phyloP scores from a whole-genome alignment of 2,113 vertebrate species.

The Sturnira hondurensis region DNA sequence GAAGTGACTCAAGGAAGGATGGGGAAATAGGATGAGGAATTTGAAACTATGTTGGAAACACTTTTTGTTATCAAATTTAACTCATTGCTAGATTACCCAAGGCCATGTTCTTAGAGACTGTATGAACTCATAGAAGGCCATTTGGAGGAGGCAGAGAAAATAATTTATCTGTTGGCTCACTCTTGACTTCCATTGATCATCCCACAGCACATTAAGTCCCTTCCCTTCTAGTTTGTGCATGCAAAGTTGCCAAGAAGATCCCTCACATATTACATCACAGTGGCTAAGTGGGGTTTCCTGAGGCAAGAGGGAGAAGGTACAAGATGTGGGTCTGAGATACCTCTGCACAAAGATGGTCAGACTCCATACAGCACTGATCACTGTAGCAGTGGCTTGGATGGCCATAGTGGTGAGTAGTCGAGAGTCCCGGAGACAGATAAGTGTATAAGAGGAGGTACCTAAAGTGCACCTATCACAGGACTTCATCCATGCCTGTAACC shows the following conservation, averaged over 20 bases:
- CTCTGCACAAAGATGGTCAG: not conserved
- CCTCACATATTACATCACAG: not conserved
- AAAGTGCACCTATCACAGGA: fast-evolving
- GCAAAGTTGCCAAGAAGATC: not conserved
- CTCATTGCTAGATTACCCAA: not conserved
- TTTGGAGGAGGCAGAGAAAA: not conserved
- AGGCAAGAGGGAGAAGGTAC: not conserved
- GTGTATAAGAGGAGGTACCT: not conserved
- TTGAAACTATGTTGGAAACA: not conserved
- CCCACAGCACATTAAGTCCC: not conserved
- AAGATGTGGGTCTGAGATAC: not conserved
- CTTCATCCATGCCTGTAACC: not conserved
- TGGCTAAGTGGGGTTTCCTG: not conserved
- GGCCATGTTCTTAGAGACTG: not conserved
- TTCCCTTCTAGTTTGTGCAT: not conserved
- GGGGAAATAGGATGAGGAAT: not conserved
- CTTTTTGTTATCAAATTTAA: not conserved
- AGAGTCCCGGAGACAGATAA: not conserved
- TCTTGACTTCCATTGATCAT: not conserved
- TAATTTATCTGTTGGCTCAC: not conserved
- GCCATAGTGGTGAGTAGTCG: fast-evolving
- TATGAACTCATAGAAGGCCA: not conserved
- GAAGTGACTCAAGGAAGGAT: not conserved
- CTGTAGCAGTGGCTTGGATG: not conserved
- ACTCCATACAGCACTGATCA: not conserved